Base-by-base conservation (phyloP, 2,888 invertebrate genomes). In the Athalia cordata region DNA sequence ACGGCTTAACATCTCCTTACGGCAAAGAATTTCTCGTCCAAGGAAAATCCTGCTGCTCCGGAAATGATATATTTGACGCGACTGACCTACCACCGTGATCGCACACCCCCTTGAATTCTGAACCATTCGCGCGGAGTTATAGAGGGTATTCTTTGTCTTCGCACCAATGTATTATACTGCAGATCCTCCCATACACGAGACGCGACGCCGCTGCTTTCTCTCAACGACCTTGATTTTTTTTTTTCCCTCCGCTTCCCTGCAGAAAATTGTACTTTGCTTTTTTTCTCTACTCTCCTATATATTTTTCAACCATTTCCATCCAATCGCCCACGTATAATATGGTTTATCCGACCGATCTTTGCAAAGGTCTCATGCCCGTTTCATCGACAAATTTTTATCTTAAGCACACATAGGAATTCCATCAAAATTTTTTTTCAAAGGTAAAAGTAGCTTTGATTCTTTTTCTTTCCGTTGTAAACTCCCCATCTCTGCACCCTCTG, bases 61-160 rank as follows among this genome's bases (percentile, higher is more conserved):
- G 80, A 84, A 75, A 84, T 82, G 81, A 82, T 84, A 83, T 83
- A 84, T 83, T 81, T 79, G 50, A 70, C 55, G 77, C 79, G 81
- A 84, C 83, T 79, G 81, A 83, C 78, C 77, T 75, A n/a, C 64
- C 64, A 55, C 75, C 75, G 62, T 64, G 29, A 75, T 52, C 75
- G 62, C 49, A 50, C 62, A 52, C 62, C 62, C 62, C 75, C 75
- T 57, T 49, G 64, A 75, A 75, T 62, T 64, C 75, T 15, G 29
- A 64, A 64, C 49, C 50, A 75, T 75, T 75, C 72, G 13, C 11
- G 59, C 15, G 9, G 29, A 75, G 50, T 13, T 62, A 15, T 8
- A 59, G 59, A 50, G 13, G 8, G 13, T 47, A 49, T 29, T 50
- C 62, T 75, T 75, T 75, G 75, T 75, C 75, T 75, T 57, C 29